Conservation (phyloP, 2,113 vertebrate genomes). For the Nicator chloris region DNA sequence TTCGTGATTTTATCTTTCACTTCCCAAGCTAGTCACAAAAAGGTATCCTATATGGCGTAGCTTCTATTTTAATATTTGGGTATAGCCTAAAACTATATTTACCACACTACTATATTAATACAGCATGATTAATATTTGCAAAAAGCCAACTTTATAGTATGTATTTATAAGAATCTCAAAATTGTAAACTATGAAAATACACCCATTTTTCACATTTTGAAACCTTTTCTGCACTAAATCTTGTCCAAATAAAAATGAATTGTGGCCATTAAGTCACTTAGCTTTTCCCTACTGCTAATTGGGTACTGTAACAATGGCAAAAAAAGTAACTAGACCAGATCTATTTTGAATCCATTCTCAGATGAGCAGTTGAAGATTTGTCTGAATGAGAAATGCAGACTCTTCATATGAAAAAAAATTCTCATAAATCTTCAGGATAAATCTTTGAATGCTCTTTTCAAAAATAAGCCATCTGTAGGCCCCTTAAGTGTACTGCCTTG, state of each 20-base stretch:
- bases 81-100: no score
- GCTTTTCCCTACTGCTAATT: background rate
- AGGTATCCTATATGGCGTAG: no score
- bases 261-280: background rate
- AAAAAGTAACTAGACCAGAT: background rate
- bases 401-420: background rate
- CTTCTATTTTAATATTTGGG: no score
- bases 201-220: background rate
- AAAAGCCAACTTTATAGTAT: no score
- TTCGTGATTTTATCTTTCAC: no score
- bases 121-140: no score
- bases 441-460: background rate
- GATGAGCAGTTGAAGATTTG: background rate
- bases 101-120: no score
- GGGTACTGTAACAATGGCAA: background rate
- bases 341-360: background rate
- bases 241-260: background rate
- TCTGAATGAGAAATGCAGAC: background rate
- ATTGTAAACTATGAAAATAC: background rate
- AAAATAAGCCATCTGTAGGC: background rate
- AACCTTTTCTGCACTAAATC: background rate
- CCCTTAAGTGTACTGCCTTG: background rate
- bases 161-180: no score
- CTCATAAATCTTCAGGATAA: background rate
- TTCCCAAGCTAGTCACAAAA: no score